Evolutionary conservation across 2,113 vertebrate species (phyloP).

Genomic region (Labrus mixtus): DNA sequence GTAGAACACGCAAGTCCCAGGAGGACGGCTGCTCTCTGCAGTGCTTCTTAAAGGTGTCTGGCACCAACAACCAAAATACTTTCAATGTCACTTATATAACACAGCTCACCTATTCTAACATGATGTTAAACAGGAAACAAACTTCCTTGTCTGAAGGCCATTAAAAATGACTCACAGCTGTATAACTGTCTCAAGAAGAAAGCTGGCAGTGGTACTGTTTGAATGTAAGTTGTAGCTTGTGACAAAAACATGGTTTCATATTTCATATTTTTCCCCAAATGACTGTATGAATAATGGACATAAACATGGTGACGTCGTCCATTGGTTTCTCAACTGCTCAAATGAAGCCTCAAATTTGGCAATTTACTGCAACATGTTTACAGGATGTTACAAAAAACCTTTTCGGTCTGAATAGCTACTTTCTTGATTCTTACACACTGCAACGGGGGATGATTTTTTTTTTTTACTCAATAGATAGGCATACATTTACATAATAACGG

Average conservation of each 20-base stretch:
- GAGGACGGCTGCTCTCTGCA: background rate
- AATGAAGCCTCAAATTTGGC: too few relatives aligned
- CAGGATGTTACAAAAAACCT: too few relatives aligned
- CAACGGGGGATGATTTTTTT: too few relatives aligned
- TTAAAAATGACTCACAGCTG: background rate
- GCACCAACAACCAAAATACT: background rate
- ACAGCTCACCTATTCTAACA: background rate
- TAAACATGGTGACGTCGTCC: too few relatives aligned
- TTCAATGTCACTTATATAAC: constrained; percentile 7
- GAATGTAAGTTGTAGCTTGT: background rate
- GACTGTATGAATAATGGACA: too few relatives aligned
- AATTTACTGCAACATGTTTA: too few relatives aligned
- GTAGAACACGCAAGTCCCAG: constrained; percentile 13
- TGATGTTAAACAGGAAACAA: background rate
- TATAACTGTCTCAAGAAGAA: background rate
- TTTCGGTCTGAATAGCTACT: too few relatives aligned
- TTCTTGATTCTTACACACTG: too few relatives aligned
- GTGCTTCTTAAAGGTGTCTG: constrained; percentile 3
- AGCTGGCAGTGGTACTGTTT: background rate
- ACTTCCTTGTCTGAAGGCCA: background rate
- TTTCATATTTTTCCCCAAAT: too few relatives aligned
- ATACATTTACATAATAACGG: too few relatives aligned
- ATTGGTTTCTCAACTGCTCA: too few relatives aligned
- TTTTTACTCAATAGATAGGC: too few relatives aligned
- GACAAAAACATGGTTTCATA: background rate